Conservation (phyloP, 2,888 invertebrate species). For the Petrolisthes cinctipes region DNA sequence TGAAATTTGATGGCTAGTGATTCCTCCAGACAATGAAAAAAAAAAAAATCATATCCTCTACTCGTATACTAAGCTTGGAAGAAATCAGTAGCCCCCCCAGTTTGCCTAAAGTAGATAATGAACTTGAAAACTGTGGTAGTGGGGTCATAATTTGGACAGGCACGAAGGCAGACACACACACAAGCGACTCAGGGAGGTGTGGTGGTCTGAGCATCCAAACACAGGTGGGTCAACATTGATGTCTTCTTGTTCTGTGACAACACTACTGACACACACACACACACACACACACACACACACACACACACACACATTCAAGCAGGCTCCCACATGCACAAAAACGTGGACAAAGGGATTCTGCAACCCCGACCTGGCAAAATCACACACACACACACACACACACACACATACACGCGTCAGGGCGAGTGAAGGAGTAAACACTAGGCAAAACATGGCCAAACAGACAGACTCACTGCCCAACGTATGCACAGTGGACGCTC, state of each 20-base stretch:
- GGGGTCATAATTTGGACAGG: background rate
- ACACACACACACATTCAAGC: background rate
- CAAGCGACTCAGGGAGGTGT: background rate
- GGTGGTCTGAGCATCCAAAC: too few species aligned
- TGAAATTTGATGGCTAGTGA: too few species aligned
- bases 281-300: background rate
- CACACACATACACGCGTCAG: background rate
- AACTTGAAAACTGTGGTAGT: background rate
- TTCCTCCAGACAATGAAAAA: too few species aligned
- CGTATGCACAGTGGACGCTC: background rate
- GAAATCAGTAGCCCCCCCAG: too few species aligned
- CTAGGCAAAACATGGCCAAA: background rate
- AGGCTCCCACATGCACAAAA: background rate
- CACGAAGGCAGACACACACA: background rate
- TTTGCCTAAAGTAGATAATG: background rate
- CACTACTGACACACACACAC: background rate
- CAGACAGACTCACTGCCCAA: background rate
- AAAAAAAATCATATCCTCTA: too few species aligned
- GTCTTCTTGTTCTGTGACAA: background rate
- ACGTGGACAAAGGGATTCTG: background rate
- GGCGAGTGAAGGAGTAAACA: background rate
- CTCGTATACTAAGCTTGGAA: too few species aligned
- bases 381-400: conserved; percentile 21
- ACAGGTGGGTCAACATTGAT: too few species aligned
- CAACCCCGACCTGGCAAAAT: background rate